Percentiles rank a stretch among this genome's conserved stretches.
Evolutionary conservation across 2,888 invertebrate species (phyloP).

Genomic region (Taenaris catops): DNA sequence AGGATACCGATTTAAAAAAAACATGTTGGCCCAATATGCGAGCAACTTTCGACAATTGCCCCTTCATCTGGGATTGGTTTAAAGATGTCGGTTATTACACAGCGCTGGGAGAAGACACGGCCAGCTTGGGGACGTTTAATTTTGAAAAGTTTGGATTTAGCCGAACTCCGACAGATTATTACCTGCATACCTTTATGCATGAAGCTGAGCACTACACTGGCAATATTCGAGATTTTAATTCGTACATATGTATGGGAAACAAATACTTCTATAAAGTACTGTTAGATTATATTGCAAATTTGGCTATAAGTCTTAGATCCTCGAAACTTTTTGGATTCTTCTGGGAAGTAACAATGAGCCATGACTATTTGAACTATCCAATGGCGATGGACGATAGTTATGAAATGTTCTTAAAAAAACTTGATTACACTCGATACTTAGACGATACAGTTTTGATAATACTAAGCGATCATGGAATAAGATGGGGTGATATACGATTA

Average conservation of each 20-base stretch:
- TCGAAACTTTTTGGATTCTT: conserved; percentile 89
- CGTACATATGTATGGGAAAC: conserved; percentile 84
- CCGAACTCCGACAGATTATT: conserved; percentile 91
- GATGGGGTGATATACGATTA: conserved; percentile 90
- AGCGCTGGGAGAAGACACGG: conserved; percentile 90
- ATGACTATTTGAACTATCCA: conserved; percentile 91
- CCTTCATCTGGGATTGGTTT: conserved; percentile 92
- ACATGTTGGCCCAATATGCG: conserved; percentile 81
- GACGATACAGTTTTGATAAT: conserved; percentile 85
- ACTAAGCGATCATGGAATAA: conserved; percentile 94
- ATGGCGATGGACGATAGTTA: conserved; percentile 85
- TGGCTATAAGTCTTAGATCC: conserved; percentile 78
- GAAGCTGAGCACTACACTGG: conserved; percentile 85
- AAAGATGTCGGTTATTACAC: conserved; percentile 87
- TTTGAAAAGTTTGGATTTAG: conserved; percentile 88
- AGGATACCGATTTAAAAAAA: conserved; percentile 81
- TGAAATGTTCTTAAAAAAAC: conserved; percentile 73
- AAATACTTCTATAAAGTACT: conserved; percentile 85
- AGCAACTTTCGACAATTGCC: conserved; percentile 86
- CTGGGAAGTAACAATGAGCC: conserved; percentile 91
- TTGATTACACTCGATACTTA: conserved; percentile 74
- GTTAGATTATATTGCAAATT: conserved; percentile 84
- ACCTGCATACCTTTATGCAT: conserved; percentile 86
- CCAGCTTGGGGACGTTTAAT: conserved; percentile 89
- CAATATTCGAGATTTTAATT: conserved; percentile 81